Percentiles rank a stretch among this genome's conserved stretches.
These are phyloP conservation scores for Drosophila anomalata DNA, from an alignment of 2,888 invertebrate genomes.

Conservation along the genomic window DNA sequence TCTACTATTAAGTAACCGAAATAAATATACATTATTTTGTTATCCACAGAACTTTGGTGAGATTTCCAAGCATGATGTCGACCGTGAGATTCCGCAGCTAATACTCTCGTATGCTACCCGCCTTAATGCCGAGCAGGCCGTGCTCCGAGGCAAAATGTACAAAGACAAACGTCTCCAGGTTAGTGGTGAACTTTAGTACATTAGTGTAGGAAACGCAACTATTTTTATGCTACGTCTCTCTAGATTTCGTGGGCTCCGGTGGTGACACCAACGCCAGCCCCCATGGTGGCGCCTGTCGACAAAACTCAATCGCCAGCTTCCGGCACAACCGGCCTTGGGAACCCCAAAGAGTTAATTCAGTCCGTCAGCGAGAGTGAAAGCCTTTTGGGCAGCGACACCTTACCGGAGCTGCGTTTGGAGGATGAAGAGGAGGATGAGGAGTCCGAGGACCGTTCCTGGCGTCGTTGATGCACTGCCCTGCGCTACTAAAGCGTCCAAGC, in stretches of 20 bases:
- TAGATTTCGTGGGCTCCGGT: slow-evolving; percentile 81
- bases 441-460: slow-evolving; percentile 94
- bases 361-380: slow-evolving; percentile 77
- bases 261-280: slow-evolving; percentile 53
- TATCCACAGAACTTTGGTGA: slow-evolving; percentile 91
- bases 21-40: background rate
- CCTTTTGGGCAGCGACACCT: slow-evolving; percentile 79
- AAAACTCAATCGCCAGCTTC: slow-evolving; percentile 32
- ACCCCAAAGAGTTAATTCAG: slow-evolving; percentile 64
- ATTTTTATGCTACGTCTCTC: background rate
- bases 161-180: slow-evolving; percentile 91
- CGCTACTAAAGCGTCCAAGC: slow-evolving; percentile 48
- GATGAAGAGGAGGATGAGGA: slow-evolving; percentile 94
- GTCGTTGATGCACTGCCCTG: slow-evolving; percentile 88
- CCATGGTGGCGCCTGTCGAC: slow-evolving; percentile 60
- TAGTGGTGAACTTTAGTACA: background rate
- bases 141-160: slow-evolving; percentile 84
- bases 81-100: slow-evolving; percentile 88
- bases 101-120: slow-evolving; percentile 83
- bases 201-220: background rate
- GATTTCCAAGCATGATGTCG: slow-evolving; percentile 91
- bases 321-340: slow-evolving; percentile 39
- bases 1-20: background rate
- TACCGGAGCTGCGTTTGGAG: slow-evolving; percentile 89
- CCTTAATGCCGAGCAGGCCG: slow-evolving; percentile 83